Evolutionary conservation across 1,140 invertebrate genomes (phyloP).

Genomic region (Tetragnatha versicolor): DNA sequence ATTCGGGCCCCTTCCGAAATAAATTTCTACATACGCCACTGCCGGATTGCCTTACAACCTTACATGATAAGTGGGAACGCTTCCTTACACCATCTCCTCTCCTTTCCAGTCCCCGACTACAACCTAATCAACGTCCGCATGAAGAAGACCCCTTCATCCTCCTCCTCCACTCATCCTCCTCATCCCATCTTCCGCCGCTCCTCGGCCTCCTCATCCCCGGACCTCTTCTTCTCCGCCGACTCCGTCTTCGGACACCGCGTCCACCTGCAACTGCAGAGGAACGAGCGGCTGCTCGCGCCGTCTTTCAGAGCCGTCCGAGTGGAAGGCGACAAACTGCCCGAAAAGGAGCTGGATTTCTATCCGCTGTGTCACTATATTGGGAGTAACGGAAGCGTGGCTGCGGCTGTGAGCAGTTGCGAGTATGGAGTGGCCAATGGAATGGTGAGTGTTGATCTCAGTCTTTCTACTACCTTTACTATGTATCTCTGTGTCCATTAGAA

Average conservation of each 20-base stretch:
- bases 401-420: conserved; percentile 24
- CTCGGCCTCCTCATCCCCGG: too few species aligned
- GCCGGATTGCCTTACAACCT: background rate
- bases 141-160: background rate
- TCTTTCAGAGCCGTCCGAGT: conserved; percentile 18
- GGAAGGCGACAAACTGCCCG: background rate
- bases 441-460: background rate
- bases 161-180: too few species aligned
- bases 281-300: conserved; percentile 21
- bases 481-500: too few species aligned
- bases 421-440: background rate
- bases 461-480: too few species aligned
- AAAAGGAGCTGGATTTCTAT: background rate
- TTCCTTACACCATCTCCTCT: background rate
- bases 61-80: background rate
- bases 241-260: conserved; percentile 40
- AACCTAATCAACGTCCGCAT: conserved; percentile 25
- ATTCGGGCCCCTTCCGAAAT: too few species aligned
- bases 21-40: background rate
- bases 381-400: conserved; percentile 20
- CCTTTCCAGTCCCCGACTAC: conserved; percentile 37
- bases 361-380: conserved; percentile 31
- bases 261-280: conserved; percentile 26
- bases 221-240: background rate
- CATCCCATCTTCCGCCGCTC: too few species aligned